Percentiles rank a stretch among this genome's conserved stretches.
These are phyloP conservation scores for Drosophila santomea DNA, from an alignment of 1,140 invertebrate genomes.

Conservation along the genomic window DNA sequence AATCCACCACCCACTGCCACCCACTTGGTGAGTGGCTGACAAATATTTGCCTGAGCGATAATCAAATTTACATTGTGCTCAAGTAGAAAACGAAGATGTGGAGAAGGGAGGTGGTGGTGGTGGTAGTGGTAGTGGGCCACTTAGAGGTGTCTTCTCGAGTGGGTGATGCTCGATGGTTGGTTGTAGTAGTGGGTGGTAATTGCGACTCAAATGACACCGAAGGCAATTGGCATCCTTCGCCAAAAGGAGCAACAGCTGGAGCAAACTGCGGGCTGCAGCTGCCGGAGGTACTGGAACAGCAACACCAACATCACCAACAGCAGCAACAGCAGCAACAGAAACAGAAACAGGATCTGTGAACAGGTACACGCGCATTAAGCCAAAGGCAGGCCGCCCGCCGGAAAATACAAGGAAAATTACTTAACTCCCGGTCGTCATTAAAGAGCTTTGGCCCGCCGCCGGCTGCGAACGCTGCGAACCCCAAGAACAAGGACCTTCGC, in stretches of 20 bases:
- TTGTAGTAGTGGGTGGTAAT: conserved; percentile 44
- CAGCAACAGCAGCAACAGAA: conserved; percentile 21
- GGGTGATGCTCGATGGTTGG: not conserved
- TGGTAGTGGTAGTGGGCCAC: conserved; percentile 24
- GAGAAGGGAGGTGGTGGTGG: not conserved
- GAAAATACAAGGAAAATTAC: conserved; percentile 69
- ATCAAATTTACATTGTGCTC: conserved; percentile 80
- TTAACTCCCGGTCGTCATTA: conserved; percentile 58
- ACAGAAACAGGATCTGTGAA: conserved; percentile 37
- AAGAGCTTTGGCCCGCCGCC: conserved; percentile 31
- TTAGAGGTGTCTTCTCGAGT: conserved; percentile 26
- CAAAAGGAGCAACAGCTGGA: conserved; percentile 5
- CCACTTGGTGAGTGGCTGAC: conserved; percentile 34
- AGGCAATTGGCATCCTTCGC: conserved; percentile 26
- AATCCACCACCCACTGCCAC: not conserved
- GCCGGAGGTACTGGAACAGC: conserved; percentile 39
- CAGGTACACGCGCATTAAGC: conserved; percentile 63
- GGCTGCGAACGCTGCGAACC: conserved; percentile 2
- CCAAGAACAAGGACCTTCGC: conserved; percentile 3
- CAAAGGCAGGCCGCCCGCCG: conserved; percentile 39
- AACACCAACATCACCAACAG: conserved; percentile 19
- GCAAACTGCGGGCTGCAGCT: conserved; percentile 35
- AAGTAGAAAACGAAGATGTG: conserved; percentile 65
- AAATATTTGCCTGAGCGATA: conserved; percentile 77
- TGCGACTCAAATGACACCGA: conserved; percentile 56